These are phyloP conservation scores for Ephialtes manifestator DNA, from an alignment of 2,888 invertebrate species.

Conservation along the genomic window DNA sequence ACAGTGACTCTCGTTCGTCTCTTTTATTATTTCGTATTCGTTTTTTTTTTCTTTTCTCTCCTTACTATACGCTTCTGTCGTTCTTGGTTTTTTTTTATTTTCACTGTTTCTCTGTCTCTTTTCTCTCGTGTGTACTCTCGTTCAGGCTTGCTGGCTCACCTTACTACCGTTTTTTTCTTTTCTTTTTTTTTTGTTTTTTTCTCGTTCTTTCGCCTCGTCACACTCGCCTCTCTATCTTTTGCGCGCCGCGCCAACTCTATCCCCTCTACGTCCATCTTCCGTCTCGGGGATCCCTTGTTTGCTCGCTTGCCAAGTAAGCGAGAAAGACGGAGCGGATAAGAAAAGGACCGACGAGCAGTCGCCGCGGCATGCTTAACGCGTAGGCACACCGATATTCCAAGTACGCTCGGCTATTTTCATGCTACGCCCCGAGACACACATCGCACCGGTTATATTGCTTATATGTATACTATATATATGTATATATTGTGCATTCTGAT, in stretches of 20 bases:
- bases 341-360: slow-evolving; percentile 25
- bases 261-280: slow-evolving; percentile 67
- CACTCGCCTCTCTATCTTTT: slow-evolving; percentile 46
- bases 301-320: slow-evolving; percentile 41
- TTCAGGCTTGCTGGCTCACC: slow-evolving; percentile 15
- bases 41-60: background rate
- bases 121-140: background rate
- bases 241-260: slow-evolving; percentile 61
- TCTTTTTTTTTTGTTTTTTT: background rate
- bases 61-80: background rate
- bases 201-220: slow-evolving; percentile 33
- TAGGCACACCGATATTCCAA: slow-evolving; percentile 79
- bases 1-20: slow-evolving; percentile 53
- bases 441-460: slow-evolving; percentile 30
- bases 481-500: background rate
- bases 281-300: slow-evolving; percentile 56
- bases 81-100: background rate
- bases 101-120: background rate
- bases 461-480: background rate
- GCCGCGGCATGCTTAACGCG: slow-evolving; percentile 78
- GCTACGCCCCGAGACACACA: slow-evolving; percentile 76
- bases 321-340: slow-evolving; percentile 10
- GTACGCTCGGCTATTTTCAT: slow-evolving; percentile 80
- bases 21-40: slow-evolving; percentile 30
- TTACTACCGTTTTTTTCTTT: slow-evolving; percentile 20